A percentile compares a stretch with the other conserved stretches of the same genome.
Conservation (phyloP, 2,113 vertebrate genomes). For the Alaudala cheleensis region DNA sequence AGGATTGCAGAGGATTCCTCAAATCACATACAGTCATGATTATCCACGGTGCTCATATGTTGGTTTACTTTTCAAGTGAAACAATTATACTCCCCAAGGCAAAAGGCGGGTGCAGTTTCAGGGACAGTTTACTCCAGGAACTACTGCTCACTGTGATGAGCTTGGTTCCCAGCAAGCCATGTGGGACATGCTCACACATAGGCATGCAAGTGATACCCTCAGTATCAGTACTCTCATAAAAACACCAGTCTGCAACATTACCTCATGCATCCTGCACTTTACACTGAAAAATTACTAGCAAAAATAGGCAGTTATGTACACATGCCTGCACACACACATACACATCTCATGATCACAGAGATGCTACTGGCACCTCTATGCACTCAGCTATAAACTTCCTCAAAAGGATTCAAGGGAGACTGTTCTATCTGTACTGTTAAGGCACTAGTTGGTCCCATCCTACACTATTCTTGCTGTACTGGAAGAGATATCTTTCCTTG, state of each 20-base stretch:
- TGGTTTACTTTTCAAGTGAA: not conserved
- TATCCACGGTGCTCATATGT: not conserved
- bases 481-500: not conserved
- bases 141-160: not conserved
- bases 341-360: not conserved
- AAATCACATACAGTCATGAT: not conserved
- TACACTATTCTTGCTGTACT: not conserved
- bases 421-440: not conserved
- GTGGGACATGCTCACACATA: accelerated
- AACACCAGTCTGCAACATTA: not conserved
- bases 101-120: not conserved
- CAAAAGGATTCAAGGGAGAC: not conserved
- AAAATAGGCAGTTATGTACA: not conserved
- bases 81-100: not conserved
- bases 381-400: not conserved
- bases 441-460: not conserved
- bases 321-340: accelerated
- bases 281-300: not conserved
- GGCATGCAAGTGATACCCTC: not conserved
- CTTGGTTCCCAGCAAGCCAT: not conserved
- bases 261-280: not conserved
- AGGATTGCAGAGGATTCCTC: not conserved
- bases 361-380: no score
- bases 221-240: not conserved
- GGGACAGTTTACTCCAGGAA: not conserved